Percentiles rank a stretch among this genome's conserved stretches.
Evolutionary conservation across 1,140 invertebrate genomes (phyloP).

Genomic region (Papilio machaon): DNA sequence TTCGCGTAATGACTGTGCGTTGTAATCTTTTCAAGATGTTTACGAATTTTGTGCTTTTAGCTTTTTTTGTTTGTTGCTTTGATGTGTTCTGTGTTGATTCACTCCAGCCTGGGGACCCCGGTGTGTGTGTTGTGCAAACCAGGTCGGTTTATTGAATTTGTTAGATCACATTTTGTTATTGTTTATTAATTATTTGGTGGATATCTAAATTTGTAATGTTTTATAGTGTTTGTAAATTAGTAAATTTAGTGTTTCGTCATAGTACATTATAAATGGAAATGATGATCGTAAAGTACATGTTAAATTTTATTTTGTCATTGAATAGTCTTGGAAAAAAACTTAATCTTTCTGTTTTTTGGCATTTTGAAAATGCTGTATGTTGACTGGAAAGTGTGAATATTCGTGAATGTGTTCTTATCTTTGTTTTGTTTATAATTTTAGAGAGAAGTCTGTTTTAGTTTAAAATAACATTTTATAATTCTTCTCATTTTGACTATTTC

Average conservation of each 20-base stretch:
- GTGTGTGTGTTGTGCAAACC: slow-evolving; percentile 55
- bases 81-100: slow-evolving; percentile 42
- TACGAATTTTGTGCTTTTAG: slow-evolving; percentile 34
- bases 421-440: too few relatives aligned
- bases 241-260: too few relatives aligned
- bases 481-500: slow-evolving; percentile 21
- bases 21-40: slow-evolving; percentile 39
- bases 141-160: slow-evolving; percentile 42
- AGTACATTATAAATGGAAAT: too few relatives aligned
- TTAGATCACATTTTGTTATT: background rate
- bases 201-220: background rate
- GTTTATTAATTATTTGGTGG: background rate
- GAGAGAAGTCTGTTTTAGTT: too few relatives aligned
- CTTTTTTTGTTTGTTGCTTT: slow-evolving; percentile 44
- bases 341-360: too few relatives aligned
- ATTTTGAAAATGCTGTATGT: too few relatives aligned
- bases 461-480: too few relatives aligned
- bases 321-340: too few relatives aligned
- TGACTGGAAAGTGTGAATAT: too few relatives aligned
- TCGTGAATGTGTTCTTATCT: too few relatives aligned
- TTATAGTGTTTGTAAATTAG: background rate
- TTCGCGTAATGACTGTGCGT: background rate
- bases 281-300: too few relatives aligned
- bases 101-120: slow-evolving; percentile 49
- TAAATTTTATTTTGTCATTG: too few relatives aligned